Evolutionary conservation across 2,888 invertebrate species (phyloP).

Genomic region (Lucinisca nassula): DNA sequence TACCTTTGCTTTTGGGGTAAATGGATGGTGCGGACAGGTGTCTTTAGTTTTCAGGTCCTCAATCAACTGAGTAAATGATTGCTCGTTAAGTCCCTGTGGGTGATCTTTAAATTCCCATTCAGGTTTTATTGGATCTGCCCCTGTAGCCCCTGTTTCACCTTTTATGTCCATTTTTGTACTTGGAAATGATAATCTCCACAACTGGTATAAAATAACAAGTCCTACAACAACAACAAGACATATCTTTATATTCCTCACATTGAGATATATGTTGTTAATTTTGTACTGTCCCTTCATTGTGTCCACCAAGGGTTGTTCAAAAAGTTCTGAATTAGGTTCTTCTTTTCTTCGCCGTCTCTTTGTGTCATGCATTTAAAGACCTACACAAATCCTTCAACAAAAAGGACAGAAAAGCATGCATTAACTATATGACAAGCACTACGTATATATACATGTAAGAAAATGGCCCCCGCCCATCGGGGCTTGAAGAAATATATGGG

Average conservation of each 20-base stretch:
- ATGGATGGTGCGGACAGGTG: background rate
- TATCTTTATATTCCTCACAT: background rate
- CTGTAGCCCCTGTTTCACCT: background rate
- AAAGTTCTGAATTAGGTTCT: background rate
- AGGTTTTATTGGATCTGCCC: background rate
- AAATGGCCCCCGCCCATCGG: too few species aligned
- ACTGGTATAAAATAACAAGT: background rate
- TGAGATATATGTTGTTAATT: conserved; percentile 3
- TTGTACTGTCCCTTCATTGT: conserved; percentile 7
- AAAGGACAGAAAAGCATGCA: background rate
- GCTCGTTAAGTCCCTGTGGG: background rate
- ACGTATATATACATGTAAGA: too few species aligned
- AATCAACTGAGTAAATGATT: background rate
- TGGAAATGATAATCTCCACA: background rate
- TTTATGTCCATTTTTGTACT: background rate
- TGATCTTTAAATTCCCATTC: background rate
- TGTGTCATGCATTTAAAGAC: background rate
- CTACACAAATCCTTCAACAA: background rate
- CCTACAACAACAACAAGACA: background rate
- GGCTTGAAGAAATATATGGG: too few species aligned
- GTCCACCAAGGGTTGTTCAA: background rate
- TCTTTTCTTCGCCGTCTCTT: background rate
- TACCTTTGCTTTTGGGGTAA: background rate
- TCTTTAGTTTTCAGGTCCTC: background rate
- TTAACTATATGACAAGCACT: too few species aligned